phyloP scores from a whole-genome alignment of 2,113 vertebrate genomes.

The Fulmarus glacialis region DNA sequence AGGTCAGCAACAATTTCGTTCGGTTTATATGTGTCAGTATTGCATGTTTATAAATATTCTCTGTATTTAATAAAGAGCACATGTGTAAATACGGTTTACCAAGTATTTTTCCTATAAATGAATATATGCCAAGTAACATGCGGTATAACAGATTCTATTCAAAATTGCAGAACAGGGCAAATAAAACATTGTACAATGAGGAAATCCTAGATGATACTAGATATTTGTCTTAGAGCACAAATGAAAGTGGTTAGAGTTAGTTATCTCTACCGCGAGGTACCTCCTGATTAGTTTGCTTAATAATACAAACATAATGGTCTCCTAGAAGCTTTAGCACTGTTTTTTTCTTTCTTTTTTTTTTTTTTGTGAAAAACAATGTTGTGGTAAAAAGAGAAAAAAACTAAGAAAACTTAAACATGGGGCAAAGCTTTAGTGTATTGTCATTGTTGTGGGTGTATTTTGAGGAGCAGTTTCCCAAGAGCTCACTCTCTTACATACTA shows the following conservation, averaged over 20 bases:
- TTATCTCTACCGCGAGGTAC: neutral
- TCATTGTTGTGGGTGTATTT: neutral
- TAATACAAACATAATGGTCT: neutral
- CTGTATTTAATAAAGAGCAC: neutral
- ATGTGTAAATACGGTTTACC: neutral
- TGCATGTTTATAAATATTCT: neutral
- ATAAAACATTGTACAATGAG: neutral
- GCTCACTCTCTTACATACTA: neutral
- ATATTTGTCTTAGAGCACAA: neutral
- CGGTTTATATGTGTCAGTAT: neutral
- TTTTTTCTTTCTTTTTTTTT: neutral
- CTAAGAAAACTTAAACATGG: neutral
- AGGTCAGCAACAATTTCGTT: neutral
- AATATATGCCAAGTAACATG: neutral
- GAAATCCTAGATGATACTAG: neutral
- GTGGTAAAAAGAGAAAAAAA: neutral
- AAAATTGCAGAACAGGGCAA: neutral
- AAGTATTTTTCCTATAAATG: neutral
- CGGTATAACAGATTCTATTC: neutral
- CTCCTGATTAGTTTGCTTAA: neutral
- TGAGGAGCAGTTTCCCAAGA: neutral
- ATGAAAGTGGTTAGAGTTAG: neutral
- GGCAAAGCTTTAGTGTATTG: neutral
- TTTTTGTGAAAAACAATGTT: accelerated
- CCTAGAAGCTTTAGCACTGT: neutral